Conservation (phyloP, 2,113 vertebrate genomes). For the Sylvietta virens region DNA sequence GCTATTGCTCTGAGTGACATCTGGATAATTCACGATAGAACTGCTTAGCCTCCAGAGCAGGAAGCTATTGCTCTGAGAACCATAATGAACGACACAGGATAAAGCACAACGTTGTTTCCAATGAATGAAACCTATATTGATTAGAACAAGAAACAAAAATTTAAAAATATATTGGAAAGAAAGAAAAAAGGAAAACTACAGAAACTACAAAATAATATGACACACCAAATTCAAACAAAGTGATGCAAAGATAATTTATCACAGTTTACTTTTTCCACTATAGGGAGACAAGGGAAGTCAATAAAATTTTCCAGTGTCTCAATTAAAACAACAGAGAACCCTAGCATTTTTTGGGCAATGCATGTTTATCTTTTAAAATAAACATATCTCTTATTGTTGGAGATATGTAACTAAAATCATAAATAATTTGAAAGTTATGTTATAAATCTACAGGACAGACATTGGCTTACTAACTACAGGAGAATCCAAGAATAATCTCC, state of each 20-base stretch:
- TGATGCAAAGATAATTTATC: not conserved
- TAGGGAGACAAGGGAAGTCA: not conserved
- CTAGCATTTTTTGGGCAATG: not conserved
- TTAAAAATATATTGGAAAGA: not conserved
- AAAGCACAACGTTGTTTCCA: not conserved
- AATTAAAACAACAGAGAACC: not conserved
- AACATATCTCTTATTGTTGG: accelerated
- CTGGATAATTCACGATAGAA: not conserved
- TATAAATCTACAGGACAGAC: not conserved
- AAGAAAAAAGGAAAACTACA: not conserved
- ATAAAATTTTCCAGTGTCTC: not conserved
- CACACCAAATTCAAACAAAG: not conserved
- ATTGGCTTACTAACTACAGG: not conserved
- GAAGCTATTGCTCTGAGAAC: not conserved
- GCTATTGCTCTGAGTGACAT: not conserved
- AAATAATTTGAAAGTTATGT: not conserved
- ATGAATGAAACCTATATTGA: not conserved
- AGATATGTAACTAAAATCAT: not conserved
- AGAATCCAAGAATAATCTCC: not conserved
- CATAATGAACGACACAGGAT: not conserved
- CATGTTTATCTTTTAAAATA: not conserved
- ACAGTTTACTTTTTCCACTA: not conserved
- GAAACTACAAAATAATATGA: not conserved
- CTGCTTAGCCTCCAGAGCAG: not conserved
- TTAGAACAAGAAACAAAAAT: not conserved